Conservation (phyloP, 2,888 invertebrate species). For the Notocelia uddmanniana region DNA sequence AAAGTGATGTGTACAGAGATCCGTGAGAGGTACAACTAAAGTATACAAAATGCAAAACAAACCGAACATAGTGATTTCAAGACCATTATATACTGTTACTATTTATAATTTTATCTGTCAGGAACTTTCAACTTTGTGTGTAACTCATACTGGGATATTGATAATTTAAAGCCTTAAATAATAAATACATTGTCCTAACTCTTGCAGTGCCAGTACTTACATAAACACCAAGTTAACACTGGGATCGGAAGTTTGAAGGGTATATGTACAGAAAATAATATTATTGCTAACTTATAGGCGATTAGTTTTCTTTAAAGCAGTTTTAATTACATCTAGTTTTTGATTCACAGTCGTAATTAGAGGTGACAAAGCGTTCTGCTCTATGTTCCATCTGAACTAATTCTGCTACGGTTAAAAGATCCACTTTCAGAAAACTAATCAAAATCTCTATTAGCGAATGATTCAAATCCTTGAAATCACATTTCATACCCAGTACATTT, state of each 20-base stretch:
- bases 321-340: constrained; percentile 48
- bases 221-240: constrained; percentile 41
- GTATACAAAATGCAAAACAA: constrained; percentile 78
- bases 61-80: constrained; percentile 50
- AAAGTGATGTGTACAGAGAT: constrained; percentile 78
- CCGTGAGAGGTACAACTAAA: constrained; percentile 65
- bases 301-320: constrained; percentile 62
- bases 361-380: constrained; percentile 11
- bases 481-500: constrained; percentile 73
- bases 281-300: constrained; percentile 47
- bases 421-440: constrained; percentile 62
- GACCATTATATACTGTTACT: constrained; percentile 35
- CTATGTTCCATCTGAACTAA: constrained; percentile 1
- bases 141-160: constrained; percentile 46
- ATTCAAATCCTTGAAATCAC: constrained; percentile 64
- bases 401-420: constrained; percentile 36
- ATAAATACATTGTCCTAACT: constrained; percentile 45
- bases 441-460: constrained; percentile 50
- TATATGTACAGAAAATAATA: constrained; percentile 45
- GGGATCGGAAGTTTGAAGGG: constrained; percentile 37
- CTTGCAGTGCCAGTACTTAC: constrained; percentile 35
- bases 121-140: constrained; percentile 57
- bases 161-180: constrained; percentile 42
- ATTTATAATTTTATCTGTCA: constrained; percentile 53
- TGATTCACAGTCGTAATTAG: constrained; percentile 30